Conservation (phyloP, 37 sponge, comb jelly and placozoan genomes). For the Chondrosia reniformis region DNA sequence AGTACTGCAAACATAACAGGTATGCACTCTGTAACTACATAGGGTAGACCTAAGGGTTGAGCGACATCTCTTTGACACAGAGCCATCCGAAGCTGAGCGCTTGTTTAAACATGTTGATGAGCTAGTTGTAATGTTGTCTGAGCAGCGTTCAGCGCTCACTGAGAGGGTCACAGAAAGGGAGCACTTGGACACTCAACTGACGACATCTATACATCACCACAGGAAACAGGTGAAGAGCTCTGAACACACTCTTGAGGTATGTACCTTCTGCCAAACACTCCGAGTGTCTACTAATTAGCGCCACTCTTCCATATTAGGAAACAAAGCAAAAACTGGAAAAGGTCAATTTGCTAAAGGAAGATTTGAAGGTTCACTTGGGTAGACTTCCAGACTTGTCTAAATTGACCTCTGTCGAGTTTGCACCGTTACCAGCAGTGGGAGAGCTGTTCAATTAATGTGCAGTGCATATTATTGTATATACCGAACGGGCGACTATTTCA, state of each 20-base stretch:
- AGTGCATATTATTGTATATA: too few relatives aligned
- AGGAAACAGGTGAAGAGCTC: slow-evolving; percentile 40
- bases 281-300: not conserved
- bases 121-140: slow-evolving; percentile 35
- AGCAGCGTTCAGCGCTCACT: slow-evolving; percentile 39
- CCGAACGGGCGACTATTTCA: too few relatives aligned
- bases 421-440: slow-evolving; percentile 84
- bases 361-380: slow-evolving; percentile 85
- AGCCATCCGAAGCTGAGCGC: slow-evolving; percentile 34
- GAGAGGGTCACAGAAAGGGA: slow-evolving; percentile 64
- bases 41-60: not conserved
- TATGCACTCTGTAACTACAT: not conserved
- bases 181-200: slow-evolving; percentile 57
- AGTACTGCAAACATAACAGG: not conserved
- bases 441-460: slow-evolving; percentile 72
- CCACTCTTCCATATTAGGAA: slow-evolving; percentile 41
- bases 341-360: slow-evolving; percentile 62
- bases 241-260: not conserved
- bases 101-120: slow-evolving; percentile 41
- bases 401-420: slow-evolving; percentile 49
- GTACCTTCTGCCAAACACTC: not conserved
- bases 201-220: slow-evolving; percentile 58
- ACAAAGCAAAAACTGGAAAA: slow-evolving; percentile 69
- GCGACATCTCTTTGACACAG: slow-evolving; percentile 23
- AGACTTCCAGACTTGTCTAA: slow-evolving; percentile 88